Evolutionary conservation across 2,113 vertebrate genomes (phyloP).

Genomic region (Austrofundulus limnaeus): DNA sequence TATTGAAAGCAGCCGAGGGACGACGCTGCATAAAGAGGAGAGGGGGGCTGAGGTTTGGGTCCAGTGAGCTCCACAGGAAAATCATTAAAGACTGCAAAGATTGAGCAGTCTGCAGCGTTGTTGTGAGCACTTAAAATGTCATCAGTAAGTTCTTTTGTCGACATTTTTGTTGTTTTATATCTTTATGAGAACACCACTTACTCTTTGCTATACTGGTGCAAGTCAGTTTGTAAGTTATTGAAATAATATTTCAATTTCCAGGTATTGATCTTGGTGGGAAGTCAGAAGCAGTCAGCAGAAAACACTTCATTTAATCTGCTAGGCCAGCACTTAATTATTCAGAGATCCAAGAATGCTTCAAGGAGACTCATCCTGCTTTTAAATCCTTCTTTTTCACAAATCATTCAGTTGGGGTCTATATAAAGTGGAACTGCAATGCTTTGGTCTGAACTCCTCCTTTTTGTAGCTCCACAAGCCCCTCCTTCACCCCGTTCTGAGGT

Average conservation of each 20-base stretch:
- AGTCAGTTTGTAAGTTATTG: background rate
- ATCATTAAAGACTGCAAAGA: constrained; percentile 1
- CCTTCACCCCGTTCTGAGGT: too few relatives aligned
- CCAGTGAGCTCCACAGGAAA: constrained; percentile 23
- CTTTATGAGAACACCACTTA: background rate
- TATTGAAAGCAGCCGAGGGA: constrained; percentile 26
- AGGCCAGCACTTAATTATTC: background rate
- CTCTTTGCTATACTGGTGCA: background rate
- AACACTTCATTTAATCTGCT: background rate
- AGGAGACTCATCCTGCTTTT: too few relatives aligned
- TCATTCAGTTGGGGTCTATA: too few relatives aligned
- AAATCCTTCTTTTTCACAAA: too few relatives aligned
- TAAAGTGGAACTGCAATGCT: too few relatives aligned
- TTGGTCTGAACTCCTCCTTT: too few relatives aligned
- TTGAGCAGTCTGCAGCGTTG: background rate
- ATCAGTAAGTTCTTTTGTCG: background rate
- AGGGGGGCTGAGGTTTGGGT: constrained; percentile 34
- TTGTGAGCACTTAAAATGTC: background rate
- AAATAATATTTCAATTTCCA: background rate
- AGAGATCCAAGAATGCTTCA: background rate
- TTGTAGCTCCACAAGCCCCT: too few relatives aligned
- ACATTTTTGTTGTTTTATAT: background rate
- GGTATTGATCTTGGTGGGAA: constrained; percentile 7
- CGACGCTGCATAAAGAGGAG: constrained; percentile 24
- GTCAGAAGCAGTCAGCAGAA: background rate